Conservation (phyloP, 2,113 vertebrate species). For the Rattus rattus region DNA sequence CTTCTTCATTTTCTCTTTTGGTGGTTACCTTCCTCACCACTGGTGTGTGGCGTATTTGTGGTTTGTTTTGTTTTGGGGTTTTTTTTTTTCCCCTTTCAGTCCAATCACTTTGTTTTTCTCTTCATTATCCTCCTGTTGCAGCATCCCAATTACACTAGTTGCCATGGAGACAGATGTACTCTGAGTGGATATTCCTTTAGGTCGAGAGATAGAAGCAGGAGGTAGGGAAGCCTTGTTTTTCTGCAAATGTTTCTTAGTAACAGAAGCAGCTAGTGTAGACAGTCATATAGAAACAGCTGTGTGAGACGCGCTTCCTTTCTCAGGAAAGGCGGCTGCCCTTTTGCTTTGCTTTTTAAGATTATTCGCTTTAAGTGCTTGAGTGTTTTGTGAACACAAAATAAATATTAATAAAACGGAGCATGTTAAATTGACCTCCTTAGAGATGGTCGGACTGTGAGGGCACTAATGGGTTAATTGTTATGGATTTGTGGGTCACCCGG, state of each 20-base stretch:
- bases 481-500: neutral
- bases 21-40: neutral
- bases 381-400: neutral
- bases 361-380: neutral
- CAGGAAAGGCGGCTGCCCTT: neutral
- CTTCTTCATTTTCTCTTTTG: neutral
- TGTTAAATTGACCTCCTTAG: neutral
- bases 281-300: neutral
- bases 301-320: neutral
- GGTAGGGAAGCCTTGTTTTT: slow-evolving; percentile 42
- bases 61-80: neutral
- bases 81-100: neutral
- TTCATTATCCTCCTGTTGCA: slow-evolving; percentile 35
- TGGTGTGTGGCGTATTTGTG: neutral
- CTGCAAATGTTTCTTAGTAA: slow-evolving; percentile 49
- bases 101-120: slow-evolving; percentile 43
- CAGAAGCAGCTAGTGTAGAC: slow-evolving; percentile 5
- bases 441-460: neutral
- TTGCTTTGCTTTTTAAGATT: neutral
- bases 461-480: neutral
- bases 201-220: slow-evolving; percentile 18
- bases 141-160: slow-evolving; percentile 22
- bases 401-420: neutral
- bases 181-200: slow-evolving; percentile 54
- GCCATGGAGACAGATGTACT: slow-evolving; percentile 59